A percentile compares a stretch with the other conserved stretches of the same genome.
phyloP scores from a whole-genome alignment of 2,888 invertebrate species.

The Orthosia incerta region DNA sequence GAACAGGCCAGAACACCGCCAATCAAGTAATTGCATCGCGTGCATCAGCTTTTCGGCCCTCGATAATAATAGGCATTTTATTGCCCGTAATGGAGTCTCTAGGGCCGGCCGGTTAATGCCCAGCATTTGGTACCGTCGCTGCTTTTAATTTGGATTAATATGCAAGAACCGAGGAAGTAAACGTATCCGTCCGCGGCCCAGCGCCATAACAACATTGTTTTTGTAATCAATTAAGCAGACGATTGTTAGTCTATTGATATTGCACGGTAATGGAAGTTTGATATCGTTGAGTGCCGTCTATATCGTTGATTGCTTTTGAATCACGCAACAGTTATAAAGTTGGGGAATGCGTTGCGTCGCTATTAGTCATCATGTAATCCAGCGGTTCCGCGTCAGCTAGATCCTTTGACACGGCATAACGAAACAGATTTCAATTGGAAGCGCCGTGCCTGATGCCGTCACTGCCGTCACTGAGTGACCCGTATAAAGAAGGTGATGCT shows the following conservation, averaged over 20 bases:
- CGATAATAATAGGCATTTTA: slow-evolving; percentile 91
- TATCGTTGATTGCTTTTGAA: slow-evolving; percentile 84
- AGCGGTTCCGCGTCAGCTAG: slow-evolving; percentile 83
- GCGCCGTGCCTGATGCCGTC: slow-evolving; percentile 71
- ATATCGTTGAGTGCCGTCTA: slow-evolving; percentile 85
- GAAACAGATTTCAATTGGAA: slow-evolving; percentile 89
- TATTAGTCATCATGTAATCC: slow-evolving; percentile 87
- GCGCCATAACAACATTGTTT: slow-evolving; percentile 75
- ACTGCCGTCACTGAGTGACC: slow-evolving; percentile 85
- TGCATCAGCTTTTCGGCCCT: slow-evolving; percentile 91
- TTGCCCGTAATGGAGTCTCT: slow-evolving; percentile 91
- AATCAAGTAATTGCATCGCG: slow-evolving; percentile 91
- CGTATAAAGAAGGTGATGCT: slow-evolving; percentile 87
- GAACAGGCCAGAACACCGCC: slow-evolving; percentile 88
- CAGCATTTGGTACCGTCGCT: slow-evolving; percentile 82
- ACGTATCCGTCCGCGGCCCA: slow-evolving; percentile 66
- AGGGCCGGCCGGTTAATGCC: slow-evolving; percentile 87
- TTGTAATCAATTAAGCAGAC: slow-evolving; percentile 86
- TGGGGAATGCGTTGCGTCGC: slow-evolving; percentile 70
- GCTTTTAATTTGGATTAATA: slow-evolving; percentile 89
- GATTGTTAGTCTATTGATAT: slow-evolving; percentile 80
- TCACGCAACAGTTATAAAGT: slow-evolving; percentile 80
- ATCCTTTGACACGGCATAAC: slow-evolving; percentile 86
- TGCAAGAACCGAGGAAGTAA: slow-evolving; percentile 81
- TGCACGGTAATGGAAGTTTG: slow-evolving; percentile 81